Evolutionary conservation across 2,888 invertebrate species (phyloP).

Genomic region (Invenusta paracnida): DNA sequence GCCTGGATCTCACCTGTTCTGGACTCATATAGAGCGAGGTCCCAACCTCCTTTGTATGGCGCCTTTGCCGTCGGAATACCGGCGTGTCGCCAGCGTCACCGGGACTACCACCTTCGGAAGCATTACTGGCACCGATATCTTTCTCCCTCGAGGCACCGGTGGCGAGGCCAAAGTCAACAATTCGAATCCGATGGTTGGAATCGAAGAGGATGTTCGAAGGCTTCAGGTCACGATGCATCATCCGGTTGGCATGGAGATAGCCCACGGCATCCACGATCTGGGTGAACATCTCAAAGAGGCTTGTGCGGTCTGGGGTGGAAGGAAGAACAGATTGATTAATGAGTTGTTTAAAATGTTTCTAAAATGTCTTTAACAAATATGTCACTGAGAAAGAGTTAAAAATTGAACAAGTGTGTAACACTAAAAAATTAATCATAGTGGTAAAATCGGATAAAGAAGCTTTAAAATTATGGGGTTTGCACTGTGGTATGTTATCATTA

Average conservation of each 20-base stretch:
- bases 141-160: conserved; percentile 70
- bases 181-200: background rate
- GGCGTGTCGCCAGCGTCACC: background rate
- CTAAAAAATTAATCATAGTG: too few species aligned
- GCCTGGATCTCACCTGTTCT: conserved; percentile 68
- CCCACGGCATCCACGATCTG: conserved; percentile 91
- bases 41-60: conserved; percentile 66
- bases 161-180: conserved; percentile 84
- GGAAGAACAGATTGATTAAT: too few species aligned
- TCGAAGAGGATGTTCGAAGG: conserved; percentile 90
- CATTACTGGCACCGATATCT: conserved; percentile 42
- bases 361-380: too few species aligned
- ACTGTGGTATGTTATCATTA: too few species aligned
- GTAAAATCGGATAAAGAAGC: too few species aligned
- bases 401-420: too few species aligned
- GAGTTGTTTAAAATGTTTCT: too few species aligned
- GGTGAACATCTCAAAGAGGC: conserved; percentile 56
- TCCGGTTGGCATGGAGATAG: conserved; percentile 83
- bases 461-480: too few species aligned
- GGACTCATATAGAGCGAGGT: conserved; percentile 97
- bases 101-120: conserved; percentile 39
- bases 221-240: conserved; percentile 93
- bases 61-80: background rate
- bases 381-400: too few species aligned
- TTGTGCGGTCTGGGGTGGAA: conserved; percentile 50